Evolutionary conservation across 2,888 invertebrate species (phyloP), one percentile per base, ranked within the genome.

Genomic region (Cordilura impudica): DNA sequence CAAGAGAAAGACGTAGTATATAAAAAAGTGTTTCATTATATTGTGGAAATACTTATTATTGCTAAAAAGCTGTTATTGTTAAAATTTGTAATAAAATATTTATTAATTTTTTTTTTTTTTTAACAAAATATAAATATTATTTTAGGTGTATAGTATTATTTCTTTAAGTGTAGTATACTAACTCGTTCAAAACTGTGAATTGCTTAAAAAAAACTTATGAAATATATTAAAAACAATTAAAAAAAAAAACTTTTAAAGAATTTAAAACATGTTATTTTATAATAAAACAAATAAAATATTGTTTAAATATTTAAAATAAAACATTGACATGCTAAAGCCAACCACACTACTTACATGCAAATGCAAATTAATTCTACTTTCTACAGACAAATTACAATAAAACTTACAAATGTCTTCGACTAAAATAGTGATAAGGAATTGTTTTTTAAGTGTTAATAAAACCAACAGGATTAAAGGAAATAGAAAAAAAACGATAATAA

Each of bases 331-430:
- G 78, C 73, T 29, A 63, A 49, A 43, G 12, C 60, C 47, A 51
- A 66, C 26, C n/a, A 53, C 31, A 8, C 61, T 63, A 56, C 58
- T 51, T 63, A 71, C 54, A 67, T 51, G 49, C 47, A 67, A 43
- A 54, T 23, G 21, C 8, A 51, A 21, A 43, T 58, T 65, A 56
- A 29, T 21, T 16, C 19, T 73, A 47, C 58, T 45, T 19, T 60
- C 53, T 73, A 73, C 18, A 39, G 51, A 61, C 63, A 70, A 71
- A 19, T 23, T 51, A 56, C 67, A 77, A 63, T 53, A 26, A 35
- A 82, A 87, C 87, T 88, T 88, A 87, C 87, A 88, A 86, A 83
- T 84, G 85, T 76, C 87, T 87, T 83, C 87, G 88, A 86, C 87
- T 87, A 73, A 65, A 67, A 69, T 47, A 66, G 66, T 19, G 43